phyloP scores from a whole-genome alignment of 1,140 invertebrate species.

The Dufourea novaeangliae region DNA sequence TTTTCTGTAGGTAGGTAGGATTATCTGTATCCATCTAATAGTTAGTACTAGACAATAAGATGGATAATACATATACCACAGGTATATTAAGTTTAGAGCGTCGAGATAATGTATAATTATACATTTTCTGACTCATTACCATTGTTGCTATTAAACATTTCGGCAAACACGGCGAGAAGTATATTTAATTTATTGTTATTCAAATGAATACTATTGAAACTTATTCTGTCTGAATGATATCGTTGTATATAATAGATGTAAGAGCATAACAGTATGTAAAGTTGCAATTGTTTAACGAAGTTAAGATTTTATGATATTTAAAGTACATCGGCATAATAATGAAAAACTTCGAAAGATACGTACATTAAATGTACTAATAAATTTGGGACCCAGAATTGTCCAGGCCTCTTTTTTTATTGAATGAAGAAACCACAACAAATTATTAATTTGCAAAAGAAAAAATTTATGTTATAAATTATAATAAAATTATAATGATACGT shows the following conservation, averaged over 20 bases:
- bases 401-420: slow-evolving; percentile 23
- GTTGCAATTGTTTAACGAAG: slow-evolving; percentile 70
- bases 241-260: slow-evolving; percentile 80
- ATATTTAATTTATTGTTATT: slow-evolving; percentile 78
- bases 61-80: slow-evolving; percentile 56
- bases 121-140: slow-evolving; percentile 57
- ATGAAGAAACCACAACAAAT: slow-evolving; percentile 12
- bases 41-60: slow-evolving; percentile 52
- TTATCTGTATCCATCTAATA: slow-evolving; percentile 61
- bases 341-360: slow-evolving; percentile 8
- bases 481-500: background rate
- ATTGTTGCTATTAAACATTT: slow-evolving; percentile 62
- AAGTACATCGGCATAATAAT: slow-evolving; percentile 18
- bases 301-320: slow-evolving; percentile 55
- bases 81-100: slow-evolving; percentile 71
- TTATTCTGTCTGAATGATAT: slow-evolving; percentile 75
- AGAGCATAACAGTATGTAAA: slow-evolving; percentile 72
- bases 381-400: slow-evolving; percentile 61
- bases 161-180: slow-evolving; percentile 54
- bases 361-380: slow-evolving; percentile 38
- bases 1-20: slow-evolving; percentile 70
- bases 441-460: slow-evolving; percentile 10
- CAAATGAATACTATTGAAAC: slow-evolving; percentile 66
- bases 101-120: slow-evolving; percentile 72
- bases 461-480: slow-evolving; percentile 19